These are phyloP conservation scores for Acanthacorydalis orientalis DNA, from an alignment of 2,888 invertebrate species.

Conservation along the genomic window DNA sequence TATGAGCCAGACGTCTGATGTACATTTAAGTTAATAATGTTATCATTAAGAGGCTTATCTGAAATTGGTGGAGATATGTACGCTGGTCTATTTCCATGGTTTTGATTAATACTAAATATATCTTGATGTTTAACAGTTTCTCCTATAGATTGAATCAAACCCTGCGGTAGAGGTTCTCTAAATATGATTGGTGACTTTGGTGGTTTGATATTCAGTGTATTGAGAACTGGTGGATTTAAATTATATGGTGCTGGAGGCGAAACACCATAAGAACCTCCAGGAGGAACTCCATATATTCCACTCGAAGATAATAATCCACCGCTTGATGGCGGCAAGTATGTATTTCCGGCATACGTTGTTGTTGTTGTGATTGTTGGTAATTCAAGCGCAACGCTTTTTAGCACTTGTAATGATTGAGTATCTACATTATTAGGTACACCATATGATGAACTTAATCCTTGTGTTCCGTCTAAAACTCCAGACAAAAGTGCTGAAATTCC, in stretches of 20 bases:
- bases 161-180: conserved; percentile 55
- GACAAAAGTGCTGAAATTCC: conserved; percentile 9
- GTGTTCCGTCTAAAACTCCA: conserved; percentile 10
- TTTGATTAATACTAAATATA: conserved; percentile 32
- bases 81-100: conserved; percentile 28
- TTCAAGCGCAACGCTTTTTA: conserved; percentile 28
- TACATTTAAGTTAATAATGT: too few species aligned
- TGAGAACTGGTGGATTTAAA: conserved; percentile 14
- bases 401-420: conserved; percentile 19
- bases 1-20: conserved; percentile 9
- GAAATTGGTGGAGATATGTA: conserved; percentile 49
- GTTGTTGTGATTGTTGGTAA: conserved; percentile 14
- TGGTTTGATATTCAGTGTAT: conserved; percentile 24
- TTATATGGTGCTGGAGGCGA: conserved; percentile 15
- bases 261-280: conserved; percentile 30
- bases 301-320: conserved; percentile 38
- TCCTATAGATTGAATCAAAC: conserved; percentile 47
- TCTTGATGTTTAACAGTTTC: conserved; percentile 45
- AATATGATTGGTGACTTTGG: conserved; percentile 51
- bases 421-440: conserved; percentile 8
- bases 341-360: conserved; percentile 1
- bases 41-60: neutral
- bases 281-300: conserved; percentile 42
- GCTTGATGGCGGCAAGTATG: conserved; percentile 11
- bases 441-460: conserved; percentile 7